Evolutionary conservation across 2,113 vertebrate genomes (phyloP).

Genomic region (Sturnus vulgaris): DNA sequence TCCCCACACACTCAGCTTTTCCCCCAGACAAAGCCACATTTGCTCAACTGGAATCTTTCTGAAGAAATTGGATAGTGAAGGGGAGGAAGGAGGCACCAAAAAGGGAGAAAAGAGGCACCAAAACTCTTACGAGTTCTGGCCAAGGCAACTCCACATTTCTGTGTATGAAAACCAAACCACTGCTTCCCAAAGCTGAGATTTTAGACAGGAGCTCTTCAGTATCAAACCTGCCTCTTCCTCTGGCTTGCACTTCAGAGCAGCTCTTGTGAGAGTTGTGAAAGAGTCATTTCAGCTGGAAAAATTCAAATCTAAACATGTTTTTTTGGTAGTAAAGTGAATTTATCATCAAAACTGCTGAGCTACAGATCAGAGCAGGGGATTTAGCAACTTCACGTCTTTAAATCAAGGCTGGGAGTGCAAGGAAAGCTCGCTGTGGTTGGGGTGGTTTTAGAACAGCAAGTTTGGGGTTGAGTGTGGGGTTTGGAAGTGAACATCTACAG

Average conservation of each 20-base stretch:
- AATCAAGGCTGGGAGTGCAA: background rate
- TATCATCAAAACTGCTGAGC: background rate
- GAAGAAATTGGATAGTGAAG: background rate
- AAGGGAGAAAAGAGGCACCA: background rate
- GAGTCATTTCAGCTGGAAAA: background rate
- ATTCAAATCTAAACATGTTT: background rate
- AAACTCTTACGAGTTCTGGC: background rate
- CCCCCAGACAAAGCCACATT: background rate
- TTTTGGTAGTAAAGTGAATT: background rate
- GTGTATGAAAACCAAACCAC: background rate
- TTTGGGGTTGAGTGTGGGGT: fast-evolving
- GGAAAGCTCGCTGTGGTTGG: background rate
- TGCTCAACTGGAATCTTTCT: background rate
- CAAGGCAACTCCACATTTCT: background rate
- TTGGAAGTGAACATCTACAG: background rate
- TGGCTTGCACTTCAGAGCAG: background rate
- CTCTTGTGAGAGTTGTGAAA: background rate
- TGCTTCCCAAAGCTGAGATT: background rate
- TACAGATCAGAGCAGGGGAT: background rate
- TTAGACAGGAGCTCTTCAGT: background rate
- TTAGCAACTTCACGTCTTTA: background rate
- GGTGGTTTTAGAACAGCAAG: background rate
- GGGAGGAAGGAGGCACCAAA: background rate
- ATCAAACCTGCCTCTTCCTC: background rate
- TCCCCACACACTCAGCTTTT: fast-evolving